Percentiles rank a stretch among this genome's conserved stretches.
Conservation (phyloP, 2,888 invertebrate genomes). For the Eurois occulta region DNA sequence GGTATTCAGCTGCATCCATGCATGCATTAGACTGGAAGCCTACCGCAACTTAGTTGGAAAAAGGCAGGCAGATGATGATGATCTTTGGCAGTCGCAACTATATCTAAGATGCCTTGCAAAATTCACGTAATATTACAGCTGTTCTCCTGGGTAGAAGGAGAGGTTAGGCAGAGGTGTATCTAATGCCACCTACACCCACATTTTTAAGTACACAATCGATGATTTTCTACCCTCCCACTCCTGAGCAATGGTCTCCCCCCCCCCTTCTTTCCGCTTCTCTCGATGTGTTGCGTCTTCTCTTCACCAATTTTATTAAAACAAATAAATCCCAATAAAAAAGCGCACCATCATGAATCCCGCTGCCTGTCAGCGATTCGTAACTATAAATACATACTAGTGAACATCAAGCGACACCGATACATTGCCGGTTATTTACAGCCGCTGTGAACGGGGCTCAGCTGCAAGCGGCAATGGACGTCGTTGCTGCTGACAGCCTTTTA, state of each 20-base stretch:
- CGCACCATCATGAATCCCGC: conserved; percentile 49
- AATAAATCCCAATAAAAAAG: conserved; percentile 34
- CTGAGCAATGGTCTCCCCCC: neutral
- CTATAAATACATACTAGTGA: conserved; percentile 56
- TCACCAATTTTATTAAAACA: neutral
- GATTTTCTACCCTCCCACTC: no score
- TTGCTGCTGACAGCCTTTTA: conserved; percentile 64
- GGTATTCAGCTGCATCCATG: no score
- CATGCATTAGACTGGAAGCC: no score
- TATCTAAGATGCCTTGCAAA: no score
- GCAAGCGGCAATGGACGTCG: conserved; percentile 65
- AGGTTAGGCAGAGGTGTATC: no score
- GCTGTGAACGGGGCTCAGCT: conserved; percentile 61
- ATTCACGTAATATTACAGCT: no score
- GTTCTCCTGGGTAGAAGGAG: no score
- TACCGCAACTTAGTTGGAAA: no score
- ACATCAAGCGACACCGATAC: conserved; percentile 53
- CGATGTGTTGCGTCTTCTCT: neutral
- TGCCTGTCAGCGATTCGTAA: conserved; percentile 55
- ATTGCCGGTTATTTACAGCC: conserved; percentile 68
- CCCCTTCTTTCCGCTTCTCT: neutral
- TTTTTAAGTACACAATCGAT: no score
- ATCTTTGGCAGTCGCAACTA: no score
- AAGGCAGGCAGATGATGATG: no score
- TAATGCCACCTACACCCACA: no score